Evolutionary conservation across 1,140 invertebrate species (phyloP).

Genomic region (Pseudoatta argentina): DNA sequence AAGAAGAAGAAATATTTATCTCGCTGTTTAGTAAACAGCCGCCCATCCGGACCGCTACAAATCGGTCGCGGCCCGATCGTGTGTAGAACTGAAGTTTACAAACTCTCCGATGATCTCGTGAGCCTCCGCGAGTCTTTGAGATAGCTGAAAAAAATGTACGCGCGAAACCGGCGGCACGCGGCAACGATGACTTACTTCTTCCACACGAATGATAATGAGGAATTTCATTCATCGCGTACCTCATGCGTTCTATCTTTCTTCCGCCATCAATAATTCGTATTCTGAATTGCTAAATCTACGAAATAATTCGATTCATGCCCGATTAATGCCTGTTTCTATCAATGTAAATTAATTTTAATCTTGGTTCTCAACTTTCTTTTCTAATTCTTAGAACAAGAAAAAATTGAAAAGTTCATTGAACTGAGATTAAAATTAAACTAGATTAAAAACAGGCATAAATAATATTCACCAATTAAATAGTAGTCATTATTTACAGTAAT

Average conservation of each 20-base stretch:
- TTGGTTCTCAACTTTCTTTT: too few species aligned
- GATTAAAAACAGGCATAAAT: too few species aligned
- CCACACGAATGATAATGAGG: constrained; percentile 47
- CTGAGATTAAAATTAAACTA: too few species aligned
- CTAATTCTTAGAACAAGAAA: too few species aligned
- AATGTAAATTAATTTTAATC: too few species aligned
- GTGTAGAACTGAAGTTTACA: constrained; percentile 76
- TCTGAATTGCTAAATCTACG: not conserved
- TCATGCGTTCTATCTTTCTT: not conserved
- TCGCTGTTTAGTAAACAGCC: constrained; percentile 81
- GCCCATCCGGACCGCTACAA: constrained; percentile 74
- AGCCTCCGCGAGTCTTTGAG: constrained; percentile 42
- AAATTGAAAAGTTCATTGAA: too few species aligned
- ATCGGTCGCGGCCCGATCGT: constrained; percentile 65
- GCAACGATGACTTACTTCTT: constrained; percentile 33
- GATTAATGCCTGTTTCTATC: not conserved
- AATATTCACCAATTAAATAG: not conserved
- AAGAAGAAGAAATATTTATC: constrained; percentile 74
- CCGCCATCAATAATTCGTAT: not conserved
- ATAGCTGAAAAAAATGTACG: constrained; percentile 63
- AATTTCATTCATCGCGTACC: constrained; percentile 61
- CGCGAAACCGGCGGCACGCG: constrained; percentile 50
- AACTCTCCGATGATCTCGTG: constrained; percentile 76
- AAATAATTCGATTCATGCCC: not conserved
- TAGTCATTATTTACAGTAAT: not conserved